A percentile compares a stretch with the other conserved stretches of the same genome.
phyloP scores from a whole-genome alignment of 1,140 invertebrate species.

The Drosophila santomea region DNA sequence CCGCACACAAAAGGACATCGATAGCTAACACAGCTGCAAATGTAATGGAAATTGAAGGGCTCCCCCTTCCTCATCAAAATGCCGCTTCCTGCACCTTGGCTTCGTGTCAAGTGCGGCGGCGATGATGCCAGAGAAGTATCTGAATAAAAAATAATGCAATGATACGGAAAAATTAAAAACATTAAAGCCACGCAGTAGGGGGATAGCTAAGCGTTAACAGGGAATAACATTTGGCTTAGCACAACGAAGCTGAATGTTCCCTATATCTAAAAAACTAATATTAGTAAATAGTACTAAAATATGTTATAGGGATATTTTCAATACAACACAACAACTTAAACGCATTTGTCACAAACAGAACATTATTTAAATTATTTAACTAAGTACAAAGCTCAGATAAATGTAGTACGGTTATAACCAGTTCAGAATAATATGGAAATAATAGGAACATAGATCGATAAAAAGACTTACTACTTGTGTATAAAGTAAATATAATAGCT shows the following conservation, averaged over 20 bases:
- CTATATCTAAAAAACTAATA: background rate
- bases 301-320: no score
- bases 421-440: no score
- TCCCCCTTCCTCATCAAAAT: slow-evolving; percentile 3
- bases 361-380: no score
- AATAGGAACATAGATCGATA: no score
- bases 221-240: background rate
- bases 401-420: no score
- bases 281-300: no score
- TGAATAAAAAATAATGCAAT: slow-evolving; percentile 73
- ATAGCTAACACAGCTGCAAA: slow-evolving; percentile 75
- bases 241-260: background rate
- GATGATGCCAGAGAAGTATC: slow-evolving; percentile 47
- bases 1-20: slow-evolving; percentile 79
- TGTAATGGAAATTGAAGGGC: slow-evolving; percentile 82
- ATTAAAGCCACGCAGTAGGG: slow-evolving; percentile 41
- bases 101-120: slow-evolving; percentile 69
- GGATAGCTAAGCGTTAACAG: slow-evolving; percentile 11
- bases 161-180: slow-evolving; percentile 84
- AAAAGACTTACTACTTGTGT: no score
- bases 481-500: no score
- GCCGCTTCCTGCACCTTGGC: slow-evolving; percentile 52
- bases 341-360: no score
- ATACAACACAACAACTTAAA: no score
- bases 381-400: no score